Base-by-base conservation (phyloP, 2,797 vertebrate species). In the Gastrophryne carolinensis region DNA sequence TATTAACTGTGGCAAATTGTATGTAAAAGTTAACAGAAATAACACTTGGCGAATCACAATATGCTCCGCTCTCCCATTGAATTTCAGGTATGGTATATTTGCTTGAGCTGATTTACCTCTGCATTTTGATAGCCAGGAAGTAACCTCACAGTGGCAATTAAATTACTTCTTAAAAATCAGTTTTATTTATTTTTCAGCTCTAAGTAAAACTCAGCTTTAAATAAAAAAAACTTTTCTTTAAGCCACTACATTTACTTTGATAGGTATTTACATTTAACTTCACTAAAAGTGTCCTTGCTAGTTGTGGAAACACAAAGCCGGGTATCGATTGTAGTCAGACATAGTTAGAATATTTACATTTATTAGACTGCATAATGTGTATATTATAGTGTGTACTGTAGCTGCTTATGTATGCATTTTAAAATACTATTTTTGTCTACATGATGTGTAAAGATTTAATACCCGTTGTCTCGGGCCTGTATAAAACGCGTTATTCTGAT, bases 211-310 rank as follows among this genome's bases (percentile, higher is more conserved):
- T 44, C 61, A 61, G 54, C 32, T 50, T 23, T 75, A 75, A 60
- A 75, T 68, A n/a, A 68, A 67, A 75, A 75, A 10, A 58, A 60
- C 68, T 76, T 27, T 35, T 70, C 47, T 68, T 63, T 63, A 62
- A 47, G 49, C 49, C 47, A 64, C 54, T 63, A 76, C 23, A 65
- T 66, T n/a, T 65, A 50, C 56, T n/a, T n/a, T 21, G 37, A 78
- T 64, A 57, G 19, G 52, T 27, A 19, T 68, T 49, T 60, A 61
- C 24, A 17, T 62, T 70, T 70, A 63, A 15, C 34, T 32, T 65
- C 30, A 21, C 35, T 44, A 47, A 30, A 49, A 66, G 47, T 74
- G 52, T 6, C 12, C 41, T 60, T 68, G 30, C 30, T 34, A 4
- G 19, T n/a, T 64, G 17, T 37, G 15, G 24, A 30, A 37, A 50